Percentiles rank a stretch among this genome's conserved stretches.
Conservation (phyloP, 2,797 vertebrate genomes). For the Antrozous pallidus region DNA sequence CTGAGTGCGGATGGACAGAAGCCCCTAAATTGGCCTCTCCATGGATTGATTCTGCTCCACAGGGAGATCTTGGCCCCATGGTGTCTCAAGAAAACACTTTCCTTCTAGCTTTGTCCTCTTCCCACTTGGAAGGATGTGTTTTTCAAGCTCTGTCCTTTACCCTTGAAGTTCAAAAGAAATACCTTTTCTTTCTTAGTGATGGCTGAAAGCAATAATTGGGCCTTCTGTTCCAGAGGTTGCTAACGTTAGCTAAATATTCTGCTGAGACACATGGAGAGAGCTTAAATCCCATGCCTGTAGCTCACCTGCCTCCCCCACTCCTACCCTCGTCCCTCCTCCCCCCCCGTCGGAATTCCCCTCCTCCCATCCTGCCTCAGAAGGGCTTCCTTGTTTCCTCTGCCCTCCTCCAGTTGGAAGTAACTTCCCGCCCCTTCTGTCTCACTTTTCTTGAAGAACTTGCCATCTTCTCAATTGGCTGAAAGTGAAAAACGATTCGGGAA, state of each 20-base stretch:
- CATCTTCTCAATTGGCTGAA: not conserved
- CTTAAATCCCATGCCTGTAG: not conserved
- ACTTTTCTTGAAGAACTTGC: conserved; percentile 25
- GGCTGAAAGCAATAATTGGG: not conserved
- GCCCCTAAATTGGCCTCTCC: not conserved
- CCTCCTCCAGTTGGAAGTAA: not conserved
- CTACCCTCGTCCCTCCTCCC: fast-evolving
- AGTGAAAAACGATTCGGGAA: conserved; percentile 38
- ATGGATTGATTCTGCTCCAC: not conserved
- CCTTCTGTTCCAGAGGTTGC: not conserved
- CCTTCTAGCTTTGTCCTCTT: conserved; percentile 8
- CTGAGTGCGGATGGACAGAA: not conserved
- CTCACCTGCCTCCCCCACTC: not conserved
- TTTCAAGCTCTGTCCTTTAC: not conserved
- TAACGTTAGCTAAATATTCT: not conserved
- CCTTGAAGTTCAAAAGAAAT: not conserved
- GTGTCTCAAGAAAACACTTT: not conserved
- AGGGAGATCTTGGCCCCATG: not conserved
- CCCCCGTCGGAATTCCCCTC: not conserved
- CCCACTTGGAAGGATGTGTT: not conserved
- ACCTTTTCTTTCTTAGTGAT: not conserved
- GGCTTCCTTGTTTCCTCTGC: not conserved
- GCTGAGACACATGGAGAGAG: not conserved
- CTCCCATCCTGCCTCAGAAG: not conserved
- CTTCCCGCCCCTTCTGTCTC: not conserved